A percentile compares a stretch with the other conserved stretches of the same genome.
These are phyloP conservation scores for Pachliopta kotzebuea DNA, from an alignment of 2,888 invertebrate species.

Conservation along the genomic window DNA sequence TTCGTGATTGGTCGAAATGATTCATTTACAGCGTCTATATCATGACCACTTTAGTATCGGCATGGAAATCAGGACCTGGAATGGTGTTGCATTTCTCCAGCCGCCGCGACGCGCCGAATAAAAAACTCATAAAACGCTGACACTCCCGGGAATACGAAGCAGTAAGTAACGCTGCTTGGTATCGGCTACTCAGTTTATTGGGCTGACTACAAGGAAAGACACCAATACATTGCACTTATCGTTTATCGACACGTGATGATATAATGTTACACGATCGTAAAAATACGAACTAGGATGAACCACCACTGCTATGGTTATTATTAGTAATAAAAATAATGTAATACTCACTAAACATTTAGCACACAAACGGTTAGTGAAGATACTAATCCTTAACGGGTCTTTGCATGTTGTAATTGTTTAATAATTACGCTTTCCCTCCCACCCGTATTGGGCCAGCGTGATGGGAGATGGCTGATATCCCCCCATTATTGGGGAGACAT, in stretches of 20 bases:
- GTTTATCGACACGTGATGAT: conserved; percentile 69
- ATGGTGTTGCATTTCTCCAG: conserved; percentile 71
- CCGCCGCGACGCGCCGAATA: conserved; percentile 65
- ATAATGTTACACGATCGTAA: conserved; percentile 72
- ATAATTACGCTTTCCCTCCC: too few species aligned
- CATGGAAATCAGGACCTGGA: conserved; percentile 65
- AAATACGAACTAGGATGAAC: conserved; percentile 52
- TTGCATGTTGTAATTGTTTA: conserved; percentile 24
- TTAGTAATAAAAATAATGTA: too few species aligned
- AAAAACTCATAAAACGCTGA: conserved; percentile 76
- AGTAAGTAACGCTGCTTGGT: conserved; percentile 64
- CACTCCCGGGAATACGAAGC: conserved; percentile 73
- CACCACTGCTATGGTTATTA: conserved; percentile 35
- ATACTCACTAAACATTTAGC: too few species aligned
- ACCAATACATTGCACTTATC: conserved; percentile 67
- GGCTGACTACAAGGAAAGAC: conserved; percentile 63
- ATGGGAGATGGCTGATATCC: too few species aligned
- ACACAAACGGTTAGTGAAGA: conserved; percentile 53
- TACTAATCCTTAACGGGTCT: conserved; percentile 54
- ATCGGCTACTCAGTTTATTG: conserved; percentile 64
- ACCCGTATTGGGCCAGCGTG: too few species aligned
- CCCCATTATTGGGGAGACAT: too few species aligned
- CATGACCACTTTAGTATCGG: conserved; percentile 54
- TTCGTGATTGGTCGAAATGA: conserved; percentile 48
- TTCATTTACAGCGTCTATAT: conserved; percentile 58